A percentile compares a stretch with the other conserved stretches of the same genome.
Evolutionary conservation across 2,797 vertebrate species (phyloP).

Genomic region (Karalla daura): DNA sequence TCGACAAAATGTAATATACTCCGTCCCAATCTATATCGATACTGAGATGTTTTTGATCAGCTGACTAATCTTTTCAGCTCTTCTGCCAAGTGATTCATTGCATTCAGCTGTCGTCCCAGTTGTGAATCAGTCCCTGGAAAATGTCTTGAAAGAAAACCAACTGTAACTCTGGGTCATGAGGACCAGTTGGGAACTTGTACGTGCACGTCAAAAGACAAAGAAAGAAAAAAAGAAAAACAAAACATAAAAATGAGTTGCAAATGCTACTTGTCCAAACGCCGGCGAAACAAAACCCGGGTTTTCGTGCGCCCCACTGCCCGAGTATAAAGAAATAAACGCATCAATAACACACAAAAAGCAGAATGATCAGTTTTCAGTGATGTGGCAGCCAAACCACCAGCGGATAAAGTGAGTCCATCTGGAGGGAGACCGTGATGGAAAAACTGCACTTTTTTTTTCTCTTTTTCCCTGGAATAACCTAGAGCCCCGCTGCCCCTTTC

Average conservation of each 20-base stretch:
- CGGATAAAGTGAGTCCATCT: constrained; percentile 75
- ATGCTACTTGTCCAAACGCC: constrained; percentile 21
- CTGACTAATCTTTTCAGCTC: constrained; percentile 24
- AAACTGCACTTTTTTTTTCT: constrained; percentile 45
- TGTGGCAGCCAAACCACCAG: constrained; percentile 77
- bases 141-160: constrained; percentile 52
- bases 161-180: constrained; percentile 41
- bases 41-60: constrained; percentile 26
- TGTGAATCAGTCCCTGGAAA: constrained; percentile 30
- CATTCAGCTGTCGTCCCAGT: constrained; percentile 52
- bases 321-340: constrained; percentile 68
- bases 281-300: constrained; percentile 22
- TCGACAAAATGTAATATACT: too few species aligned
- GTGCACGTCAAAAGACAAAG: neutral
- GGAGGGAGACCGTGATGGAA: constrained; percentile 66
- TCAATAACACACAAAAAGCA: constrained; percentile 67
- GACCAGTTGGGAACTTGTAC: constrained; percentile 21
- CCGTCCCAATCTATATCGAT: too few species aligned
- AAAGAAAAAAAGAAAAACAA: neutral
- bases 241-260: constrained; percentile 49
- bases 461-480: constrained; percentile 57
- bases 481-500: constrained; percentile 43
- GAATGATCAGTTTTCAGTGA: constrained; percentile 75
- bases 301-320: constrained; percentile 40
- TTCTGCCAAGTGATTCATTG: constrained; percentile 49